These are phyloP conservation scores for Diarsia rubi DNA, from an alignment of 2,888 invertebrate genomes.

Conservation along the genomic window DNA sequence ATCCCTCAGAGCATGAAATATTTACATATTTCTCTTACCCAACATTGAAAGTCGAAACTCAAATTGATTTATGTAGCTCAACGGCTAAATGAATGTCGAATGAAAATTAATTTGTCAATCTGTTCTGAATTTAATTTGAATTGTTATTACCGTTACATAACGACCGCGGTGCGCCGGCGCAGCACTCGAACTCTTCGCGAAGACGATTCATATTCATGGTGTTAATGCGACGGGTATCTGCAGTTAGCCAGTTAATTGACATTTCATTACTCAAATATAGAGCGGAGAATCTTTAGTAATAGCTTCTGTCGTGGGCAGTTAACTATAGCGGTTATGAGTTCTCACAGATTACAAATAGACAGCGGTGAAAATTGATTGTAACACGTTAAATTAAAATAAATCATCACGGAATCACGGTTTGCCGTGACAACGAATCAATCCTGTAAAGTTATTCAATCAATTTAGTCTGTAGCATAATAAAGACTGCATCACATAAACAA, in stretches of 20 bases:
- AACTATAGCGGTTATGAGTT: constrained; percentile 51
- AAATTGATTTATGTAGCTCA: constrained; percentile 54
- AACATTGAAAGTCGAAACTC: constrained; percentile 43
- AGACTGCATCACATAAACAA: neutral
- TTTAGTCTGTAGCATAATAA: neutral
- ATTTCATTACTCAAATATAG: constrained; percentile 55
- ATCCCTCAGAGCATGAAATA: constrained; percentile 33
- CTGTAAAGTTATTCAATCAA: neutral
- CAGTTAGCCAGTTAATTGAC: constrained; percentile 53
- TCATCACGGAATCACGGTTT: constrained; percentile 10
- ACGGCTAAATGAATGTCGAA: constrained; percentile 49
- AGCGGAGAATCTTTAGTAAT: constrained; percentile 58
- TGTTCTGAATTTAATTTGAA: constrained; percentile 50
- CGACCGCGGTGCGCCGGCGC: constrained; percentile 20
- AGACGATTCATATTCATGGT: constrained; percentile 33
- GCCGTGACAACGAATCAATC: neutral
- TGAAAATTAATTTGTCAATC: constrained; percentile 55
- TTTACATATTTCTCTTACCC: constrained; percentile 27
- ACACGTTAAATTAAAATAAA: constrained; percentile 21
- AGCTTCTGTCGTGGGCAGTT: constrained; percentile 41
- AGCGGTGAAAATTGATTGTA: constrained; percentile 33
- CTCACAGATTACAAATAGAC: constrained; percentile 45
- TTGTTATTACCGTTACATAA: constrained; percentile 53
- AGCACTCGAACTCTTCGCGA: constrained; percentile 20
- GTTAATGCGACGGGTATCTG: constrained; percentile 32